Conservation (phyloP, 2,113 vertebrate genomes). For the Mormoops blainvillei region DNA sequence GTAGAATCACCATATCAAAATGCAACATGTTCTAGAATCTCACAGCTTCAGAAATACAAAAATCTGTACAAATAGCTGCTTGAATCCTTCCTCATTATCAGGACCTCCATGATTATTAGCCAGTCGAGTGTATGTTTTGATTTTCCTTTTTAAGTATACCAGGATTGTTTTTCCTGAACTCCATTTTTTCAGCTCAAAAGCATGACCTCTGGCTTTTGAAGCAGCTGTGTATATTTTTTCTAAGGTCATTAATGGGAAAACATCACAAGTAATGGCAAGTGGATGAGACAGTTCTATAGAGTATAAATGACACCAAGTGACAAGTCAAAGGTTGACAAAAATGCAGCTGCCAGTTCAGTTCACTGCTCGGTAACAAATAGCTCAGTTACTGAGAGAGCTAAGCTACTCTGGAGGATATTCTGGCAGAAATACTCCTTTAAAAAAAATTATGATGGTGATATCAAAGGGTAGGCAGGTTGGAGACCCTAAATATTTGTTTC, state of each 20-base stretch:
- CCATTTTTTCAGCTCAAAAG: constrained; percentile 40
- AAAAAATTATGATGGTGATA: background rate
- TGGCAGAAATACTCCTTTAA: constrained; percentile 21
- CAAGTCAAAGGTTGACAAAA: constrained; percentile 38
- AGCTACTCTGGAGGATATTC: background rate
- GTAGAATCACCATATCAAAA: background rate
- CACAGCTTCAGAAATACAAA: background rate
- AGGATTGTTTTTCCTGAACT: background rate
- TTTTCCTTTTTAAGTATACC: background rate
- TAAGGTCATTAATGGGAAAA: constrained; percentile 11
- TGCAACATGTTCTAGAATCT: background rate
- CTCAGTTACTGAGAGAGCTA: constrained; percentile 14
- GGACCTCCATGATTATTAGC: background rate
- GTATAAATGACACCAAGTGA: background rate
- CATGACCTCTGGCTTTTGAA: constrained; percentile 48
- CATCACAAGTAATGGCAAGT: constrained; percentile 30
- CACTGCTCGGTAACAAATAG: constrained; percentile 35
- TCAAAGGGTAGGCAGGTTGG: background rate
- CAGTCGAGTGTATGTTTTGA: background rate
- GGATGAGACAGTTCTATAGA: background rate
- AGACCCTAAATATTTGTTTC: constrained; percentile 46
- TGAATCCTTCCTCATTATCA: background rate
- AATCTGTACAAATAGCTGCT: background rate
- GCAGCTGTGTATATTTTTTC: constrained; percentile 53
- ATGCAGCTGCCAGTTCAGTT: constrained; percentile 48